Base-by-base conservation (phyloP, 1,140 invertebrate species). In the Drosophila funebris region DNA sequence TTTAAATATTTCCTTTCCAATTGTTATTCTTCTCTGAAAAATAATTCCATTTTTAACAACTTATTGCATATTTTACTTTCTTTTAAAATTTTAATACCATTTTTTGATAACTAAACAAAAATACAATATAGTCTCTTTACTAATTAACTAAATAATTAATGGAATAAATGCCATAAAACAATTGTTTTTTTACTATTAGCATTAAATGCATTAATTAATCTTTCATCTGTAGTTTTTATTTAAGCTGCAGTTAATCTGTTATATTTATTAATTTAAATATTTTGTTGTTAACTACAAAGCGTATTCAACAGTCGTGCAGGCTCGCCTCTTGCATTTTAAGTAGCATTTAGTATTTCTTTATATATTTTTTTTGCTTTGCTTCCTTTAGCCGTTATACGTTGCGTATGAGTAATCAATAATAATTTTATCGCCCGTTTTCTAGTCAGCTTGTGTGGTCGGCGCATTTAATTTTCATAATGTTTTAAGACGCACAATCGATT, bases 351-450 rank as follows among this genome's bases (percentile, higher is more conserved):
- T 20, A 31, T 14, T 29, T 13, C 41, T 8, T 16, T 39, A n/a
- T 43, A 33, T 67, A 57, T 29, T 37, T 37, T 36, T 46, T 62
- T 24, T 27, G 44, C 16, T 37, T 72, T 60, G 53, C 61, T 83
- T 84, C 63, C 64, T 67, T 79, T 72, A 60, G 71, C 39, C 67
- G 74, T 88, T 76, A 31, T 50, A 88, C 69, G 68, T 57, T 62
- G 78, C 83, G 78, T 88, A 88, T 88, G 83, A 70, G 83, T 78
- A 87, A 87, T 87, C 83, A 87, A 88, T 87, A 87, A 83, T 88
- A 82, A 83, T 87, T 87, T 88, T 75, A 85, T 78, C 70, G 82
- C 48, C 68, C 22, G 14, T 73, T 53, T 31, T 31, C 57, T 33
- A 13, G 24, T 39, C 53, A 43, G 53, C 31, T 33, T 66, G 56